Evolutionary conservation across 2,113 vertebrate species (phyloP).

Genomic region (Platanista minor): DNA sequence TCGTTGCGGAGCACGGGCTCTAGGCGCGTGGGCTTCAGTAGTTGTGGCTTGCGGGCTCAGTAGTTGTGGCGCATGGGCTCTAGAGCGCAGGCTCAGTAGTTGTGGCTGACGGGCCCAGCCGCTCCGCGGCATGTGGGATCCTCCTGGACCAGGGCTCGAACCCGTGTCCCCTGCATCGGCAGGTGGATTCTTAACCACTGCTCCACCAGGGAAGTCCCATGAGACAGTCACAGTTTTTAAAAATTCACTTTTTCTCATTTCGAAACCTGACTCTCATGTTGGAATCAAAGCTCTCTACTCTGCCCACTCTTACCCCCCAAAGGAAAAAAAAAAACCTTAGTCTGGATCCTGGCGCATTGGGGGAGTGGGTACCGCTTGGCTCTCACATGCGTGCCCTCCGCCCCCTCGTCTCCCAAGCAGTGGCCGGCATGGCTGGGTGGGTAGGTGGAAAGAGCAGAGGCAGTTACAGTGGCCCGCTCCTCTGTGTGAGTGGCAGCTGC

Average conservation of each 20-base stretch:
- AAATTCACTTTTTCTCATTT: not conserved
- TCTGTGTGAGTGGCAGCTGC: not conserved
- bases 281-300: not conserved
- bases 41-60: too few relatives aligned
- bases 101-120: too few relatives aligned
- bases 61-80: too few relatives aligned
- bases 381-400: not conserved
- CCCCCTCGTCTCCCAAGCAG: not conserved
- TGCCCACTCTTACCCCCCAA: not conserved
- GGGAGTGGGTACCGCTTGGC: not conserved
- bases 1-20: too few relatives aligned
- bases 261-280: not conserved
- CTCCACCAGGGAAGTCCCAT: too few relatives aligned
- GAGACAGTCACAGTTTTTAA: not conserved
- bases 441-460: not conserved
- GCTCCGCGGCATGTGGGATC: too few relatives aligned
- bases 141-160: too few relatives aligned
- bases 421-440: not conserved
- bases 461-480: not conserved
- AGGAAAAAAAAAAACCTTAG: not conserved
- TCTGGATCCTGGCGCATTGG: not conserved
- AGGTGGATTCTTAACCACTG: too few relatives aligned
- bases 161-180: too few relatives aligned
- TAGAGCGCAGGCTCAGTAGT: too few relatives aligned
- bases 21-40: too few relatives aligned